These are phyloP conservation scores for Cylas formicarius DNA, from an alignment of 1,140 invertebrate genomes.

Conservation along the genomic window DNA sequence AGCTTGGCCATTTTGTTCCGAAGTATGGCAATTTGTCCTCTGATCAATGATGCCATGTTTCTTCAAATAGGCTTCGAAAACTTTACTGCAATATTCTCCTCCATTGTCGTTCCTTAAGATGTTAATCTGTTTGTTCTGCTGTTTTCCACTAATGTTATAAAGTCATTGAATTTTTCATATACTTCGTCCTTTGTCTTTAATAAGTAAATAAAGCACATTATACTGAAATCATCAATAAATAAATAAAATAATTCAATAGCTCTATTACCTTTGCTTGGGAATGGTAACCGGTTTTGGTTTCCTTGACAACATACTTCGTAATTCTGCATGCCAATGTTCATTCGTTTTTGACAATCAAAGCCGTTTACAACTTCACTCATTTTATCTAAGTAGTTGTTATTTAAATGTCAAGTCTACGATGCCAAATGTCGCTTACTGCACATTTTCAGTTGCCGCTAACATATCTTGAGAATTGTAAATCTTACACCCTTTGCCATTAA, in stretches of 20 bases:
- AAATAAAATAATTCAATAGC: constrained; percentile 30
- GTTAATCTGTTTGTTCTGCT: constrained; percentile 32
- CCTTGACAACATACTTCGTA: constrained; percentile 35
- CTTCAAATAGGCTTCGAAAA: constrained; percentile 29
- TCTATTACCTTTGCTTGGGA: constrained; percentile 22
- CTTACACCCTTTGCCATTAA: constrained; percentile 21
- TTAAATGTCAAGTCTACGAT: constrained; percentile 32
- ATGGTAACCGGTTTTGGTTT: constrained; percentile 33
- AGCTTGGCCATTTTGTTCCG: constrained; percentile 42
- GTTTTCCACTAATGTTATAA: constrained; percentile 30
- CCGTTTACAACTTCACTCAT: constrained; percentile 23
- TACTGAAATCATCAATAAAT: constrained; percentile 40
- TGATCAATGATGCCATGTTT: constrained; percentile 27
- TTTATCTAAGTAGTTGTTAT: constrained; percentile 16
- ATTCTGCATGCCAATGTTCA: constrained; percentile 13
- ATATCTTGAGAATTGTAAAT: constrained; percentile 22
- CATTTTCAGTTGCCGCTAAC: constrained; percentile 25
- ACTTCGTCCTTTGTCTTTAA: constrained; percentile 36
- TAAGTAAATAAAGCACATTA: constrained; percentile 38
- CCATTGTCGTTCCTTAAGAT: constrained; percentile 29
- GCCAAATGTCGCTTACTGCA: constrained; percentile 21
- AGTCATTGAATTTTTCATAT: constrained; percentile 27
- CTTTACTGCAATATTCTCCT: constrained; percentile 28
- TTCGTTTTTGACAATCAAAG: constrained; percentile 16
- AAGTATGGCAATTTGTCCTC: constrained; percentile 34